These are phyloP conservation scores for Calliopum simillimum DNA, from an alignment of 2,888 invertebrate species.

Conservation along the genomic window DNA sequence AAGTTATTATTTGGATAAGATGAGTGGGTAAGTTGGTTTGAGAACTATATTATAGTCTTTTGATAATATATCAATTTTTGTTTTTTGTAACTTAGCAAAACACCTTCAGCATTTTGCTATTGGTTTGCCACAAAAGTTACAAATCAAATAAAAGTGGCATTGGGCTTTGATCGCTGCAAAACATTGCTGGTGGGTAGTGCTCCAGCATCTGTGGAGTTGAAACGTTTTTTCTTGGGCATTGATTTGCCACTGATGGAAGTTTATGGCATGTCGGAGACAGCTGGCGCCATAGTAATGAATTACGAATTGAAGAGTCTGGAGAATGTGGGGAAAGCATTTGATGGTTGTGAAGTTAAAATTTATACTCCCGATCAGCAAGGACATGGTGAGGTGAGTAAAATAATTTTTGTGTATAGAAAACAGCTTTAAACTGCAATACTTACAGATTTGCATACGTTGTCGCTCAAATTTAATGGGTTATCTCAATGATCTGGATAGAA, in stretches of 20 bases:
- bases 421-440: not conserved
- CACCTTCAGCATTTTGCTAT: slow-evolving; percentile 46
- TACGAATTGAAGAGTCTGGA: slow-evolving; percentile 68
- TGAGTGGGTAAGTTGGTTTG: slow-evolving; percentile 69
- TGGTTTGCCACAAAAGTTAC: slow-evolving; percentile 73
- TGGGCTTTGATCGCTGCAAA: slow-evolving; percentile 82
- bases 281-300: slow-evolving; percentile 75
- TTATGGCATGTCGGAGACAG: slow-evolving; percentile 92
- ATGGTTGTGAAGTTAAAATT: slow-evolving; percentile 77
- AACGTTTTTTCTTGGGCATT: slow-evolving; percentile 86
- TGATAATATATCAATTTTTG: not conserved
- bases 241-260: slow-evolving; percentile 84
- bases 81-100: slow-evolving; percentile 31
- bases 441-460: slow-evolving; percentile 78
- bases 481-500: slow-evolving; percentile 77
- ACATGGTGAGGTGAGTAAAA: slow-evolving; percentile 74
- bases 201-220: slow-evolving; percentile 81
- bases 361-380: slow-evolving; percentile 76
- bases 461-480: slow-evolving; percentile 93
- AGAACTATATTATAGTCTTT: not conserved
- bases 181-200: slow-evolving; percentile 83
- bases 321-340: slow-evolving; percentile 77
- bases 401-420: not conserved
- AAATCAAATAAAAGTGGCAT: slow-evolving; percentile 77
- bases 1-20: slow-evolving; percentile 71